A percentile compares a stretch with the other conserved stretches of the same genome.
These are phyloP conservation scores for Columba guinea DNA, from an alignment of 2,797 vertebrate species.

Conservation along the genomic window DNA sequence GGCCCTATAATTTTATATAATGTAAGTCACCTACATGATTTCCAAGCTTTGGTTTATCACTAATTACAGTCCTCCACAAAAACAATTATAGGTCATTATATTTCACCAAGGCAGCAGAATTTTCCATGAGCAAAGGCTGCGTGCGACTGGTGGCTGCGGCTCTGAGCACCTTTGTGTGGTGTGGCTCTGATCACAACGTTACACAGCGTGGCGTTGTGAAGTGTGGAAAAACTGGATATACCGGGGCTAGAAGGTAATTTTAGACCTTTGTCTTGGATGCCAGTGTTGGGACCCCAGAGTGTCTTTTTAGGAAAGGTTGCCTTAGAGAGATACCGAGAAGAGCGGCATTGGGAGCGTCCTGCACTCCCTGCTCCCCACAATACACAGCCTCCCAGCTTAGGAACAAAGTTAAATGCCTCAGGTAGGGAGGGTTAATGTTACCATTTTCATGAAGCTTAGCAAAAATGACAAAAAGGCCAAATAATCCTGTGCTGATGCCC, in stretches of 20 bases:
- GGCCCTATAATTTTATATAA: conserved; percentile 23
- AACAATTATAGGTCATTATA: conserved; percentile 10
- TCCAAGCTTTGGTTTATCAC: background rate
- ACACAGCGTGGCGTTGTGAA: background rate
- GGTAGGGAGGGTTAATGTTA: background rate
- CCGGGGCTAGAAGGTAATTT: background rate
- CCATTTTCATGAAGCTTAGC: conserved; percentile 47
- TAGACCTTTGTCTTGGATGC: background rate
- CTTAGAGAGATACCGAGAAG: background rate
- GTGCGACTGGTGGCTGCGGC: background rate
- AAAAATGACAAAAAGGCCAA: conserved; percentile 40
- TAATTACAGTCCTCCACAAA: conserved; percentile 34
- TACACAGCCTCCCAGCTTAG: background rate
- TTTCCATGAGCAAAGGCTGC: fast-evolving
- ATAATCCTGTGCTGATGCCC: conserved; percentile 8
- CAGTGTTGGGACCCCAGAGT: background rate
- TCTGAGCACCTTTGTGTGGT: background rate
- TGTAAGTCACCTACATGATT: conserved; percentile 24
- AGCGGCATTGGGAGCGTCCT: background rate
- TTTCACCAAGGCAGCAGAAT: conserved; percentile 12
- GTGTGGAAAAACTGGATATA: background rate
- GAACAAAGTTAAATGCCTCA: conserved; percentile 38
- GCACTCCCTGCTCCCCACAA: background rate
- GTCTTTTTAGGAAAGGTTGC: background rate
- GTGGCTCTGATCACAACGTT: background rate